Evolutionary conservation across 2,888 invertebrate species (phyloP).

Genomic region (Megastigmus dorsalis): DNA sequence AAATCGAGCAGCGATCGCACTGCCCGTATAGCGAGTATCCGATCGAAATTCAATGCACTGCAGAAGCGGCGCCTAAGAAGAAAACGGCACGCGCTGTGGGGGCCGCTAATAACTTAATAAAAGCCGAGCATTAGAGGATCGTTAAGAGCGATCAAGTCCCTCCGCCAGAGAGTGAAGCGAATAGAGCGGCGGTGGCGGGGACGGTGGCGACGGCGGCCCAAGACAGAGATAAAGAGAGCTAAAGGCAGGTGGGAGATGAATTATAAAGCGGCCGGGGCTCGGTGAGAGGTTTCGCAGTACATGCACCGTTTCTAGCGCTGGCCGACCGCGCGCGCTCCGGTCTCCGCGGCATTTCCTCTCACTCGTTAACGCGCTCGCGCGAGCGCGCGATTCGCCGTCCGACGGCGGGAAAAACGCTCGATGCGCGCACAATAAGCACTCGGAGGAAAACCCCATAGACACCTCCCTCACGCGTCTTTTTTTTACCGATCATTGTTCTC

Average conservation of each 20-base stretch:
- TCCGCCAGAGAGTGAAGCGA: too few relatives aligned
- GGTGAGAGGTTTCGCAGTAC: conserved; percentile 71
- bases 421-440: not conserved
- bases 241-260: conserved; percentile 70
- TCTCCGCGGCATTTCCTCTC: conserved; percentile 42
- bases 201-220: not conserved
- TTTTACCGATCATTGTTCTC: too few relatives aligned
- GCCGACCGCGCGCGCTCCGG: not conserved
- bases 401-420: not conserved
- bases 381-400: not conserved
- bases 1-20: too few relatives aligned
- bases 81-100: too few relatives aligned
- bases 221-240: not conserved
- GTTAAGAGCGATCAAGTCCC: not conserved
- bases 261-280: conserved; percentile 69
- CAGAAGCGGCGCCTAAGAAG: too few relatives aligned
- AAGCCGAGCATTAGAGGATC: not conserved
- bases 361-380: conserved; percentile 15
- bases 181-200: too few relatives aligned
- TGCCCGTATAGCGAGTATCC: too few relatives aligned
- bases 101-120: not conserved
- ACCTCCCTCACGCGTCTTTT: too few relatives aligned
- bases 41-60: too few relatives aligned
- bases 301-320: conserved; percentile 40
- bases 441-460: too few relatives aligned